These are phyloP conservation scores for Hermetia illucens DNA, from an alignment of 1,140 invertebrate species.

Conservation along the genomic window DNA sequence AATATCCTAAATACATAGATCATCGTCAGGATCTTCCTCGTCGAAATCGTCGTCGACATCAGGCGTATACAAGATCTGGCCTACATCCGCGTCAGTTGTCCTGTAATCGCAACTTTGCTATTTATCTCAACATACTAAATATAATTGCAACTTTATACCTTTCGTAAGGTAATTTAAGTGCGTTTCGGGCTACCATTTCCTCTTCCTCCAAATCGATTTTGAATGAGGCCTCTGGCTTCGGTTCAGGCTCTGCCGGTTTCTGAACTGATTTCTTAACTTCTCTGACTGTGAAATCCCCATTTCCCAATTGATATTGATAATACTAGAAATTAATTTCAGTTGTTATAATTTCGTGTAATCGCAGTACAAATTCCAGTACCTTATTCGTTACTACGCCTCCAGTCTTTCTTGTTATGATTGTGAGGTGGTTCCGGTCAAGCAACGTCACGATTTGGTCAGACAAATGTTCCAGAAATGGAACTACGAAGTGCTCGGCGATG, in stretches of 20 bases:
- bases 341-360: not conserved
- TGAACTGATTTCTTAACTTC: not conserved
- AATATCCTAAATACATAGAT: conserved; percentile 31
- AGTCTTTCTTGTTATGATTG: conserved; percentile 15
- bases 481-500: conserved; percentile 16
- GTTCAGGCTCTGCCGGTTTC: not conserved
- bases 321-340: conserved; percentile 5
- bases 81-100: conserved; percentile 17
- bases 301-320: conserved; percentile 16
- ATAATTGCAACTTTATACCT: conserved; percentile 12
- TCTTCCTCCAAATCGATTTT: conserved; percentile 28
- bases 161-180: conserved; percentile 28
- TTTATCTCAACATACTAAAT: not conserved
- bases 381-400: conserved; percentile 17
- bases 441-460: conserved; percentile 19
- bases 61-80: conserved; percentile 36
- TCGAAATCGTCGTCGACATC: conserved; percentile 38
- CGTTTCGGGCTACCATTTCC: conserved; percentile 25
- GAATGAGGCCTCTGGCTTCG: conserved; percentile 14
- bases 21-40: conserved; percentile 41
- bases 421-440: conserved; percentile 12
- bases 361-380: not conserved
- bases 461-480: conserved; percentile 22
- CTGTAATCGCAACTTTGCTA: conserved; percentile 6
- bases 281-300: conserved; percentile 15